Base-by-base conservation (phyloP, 2,888 invertebrate species). In the Ornithoptera alexandrae region DNA sequence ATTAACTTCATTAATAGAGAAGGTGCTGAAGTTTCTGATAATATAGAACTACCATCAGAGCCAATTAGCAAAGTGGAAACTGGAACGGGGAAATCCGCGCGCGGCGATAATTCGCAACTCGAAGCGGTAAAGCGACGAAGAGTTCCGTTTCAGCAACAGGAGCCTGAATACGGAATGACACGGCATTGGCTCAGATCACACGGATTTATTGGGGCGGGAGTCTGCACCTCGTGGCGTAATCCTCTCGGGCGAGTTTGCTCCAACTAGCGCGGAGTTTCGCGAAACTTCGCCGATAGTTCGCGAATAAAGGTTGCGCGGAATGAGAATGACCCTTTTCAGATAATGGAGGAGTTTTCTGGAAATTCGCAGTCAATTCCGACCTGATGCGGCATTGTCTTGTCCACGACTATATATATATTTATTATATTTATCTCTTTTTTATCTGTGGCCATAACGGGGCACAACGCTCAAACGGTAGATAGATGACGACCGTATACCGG, bases 191-290 rank as follows among this genome's bases (percentile, higher is more conserved):
- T 62, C 46, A 20, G 62, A 58, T 69, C 50, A 20, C 59, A 10
- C n/a, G 69, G 65, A 62, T 69, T 69, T 69, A 67, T 72, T 73
- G 69, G 72, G 58, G 67, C 68, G 69, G 70, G 72, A 69, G 70
- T 69, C 57, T 62, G 63, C 63, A 65, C 69, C 46, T 66, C 53
- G 42, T 10, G 20, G 36, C 46, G 57, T 66, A 66, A 70, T 65
- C 65, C 69, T 65, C 65, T 66, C 59, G 62, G 62, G 59, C 64
- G 62, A 71, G 71, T 68, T 74, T 67, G 65, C 46, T 39, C 62
- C 69, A 69, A 65, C 63, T 72, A 30, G 67, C 42, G 36, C 42
- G 64, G 73, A 73, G 68, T 74, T 73, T 56, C 62, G 17, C 18
- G 59, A 65, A 73, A 72, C 68, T 71, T 73, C 22, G 53, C 69